phyloP scores from a whole-genome alignment of 2,797 vertebrate species.

The Sparus aurata region DNA sequence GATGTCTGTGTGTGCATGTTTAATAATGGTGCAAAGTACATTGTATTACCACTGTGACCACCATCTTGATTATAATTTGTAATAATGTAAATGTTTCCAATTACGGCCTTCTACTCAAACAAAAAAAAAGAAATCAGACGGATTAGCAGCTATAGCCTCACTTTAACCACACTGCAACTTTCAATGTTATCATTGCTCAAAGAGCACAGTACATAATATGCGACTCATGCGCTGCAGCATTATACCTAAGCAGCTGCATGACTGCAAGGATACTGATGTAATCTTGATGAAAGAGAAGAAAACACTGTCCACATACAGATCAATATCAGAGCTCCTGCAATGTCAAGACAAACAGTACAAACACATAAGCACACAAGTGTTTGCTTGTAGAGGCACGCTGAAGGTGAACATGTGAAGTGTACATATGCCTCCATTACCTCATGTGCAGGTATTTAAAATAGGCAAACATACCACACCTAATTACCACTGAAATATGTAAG shows the following conservation, averaged over 20 bases:
- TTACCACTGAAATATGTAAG: background rate
- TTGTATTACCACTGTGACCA: no score
- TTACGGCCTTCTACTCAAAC: background rate
- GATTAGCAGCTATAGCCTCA: background rate
- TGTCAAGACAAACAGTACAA: constrained; percentile 17
- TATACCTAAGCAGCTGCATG: constrained; percentile 22
- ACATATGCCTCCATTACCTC: background rate
- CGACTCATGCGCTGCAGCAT: constrained; percentile 2
- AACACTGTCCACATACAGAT: constrained; percentile 53
- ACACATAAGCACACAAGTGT: background rate
- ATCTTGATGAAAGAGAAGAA: constrained; percentile 71
- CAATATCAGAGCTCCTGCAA: constrained; percentile 35
- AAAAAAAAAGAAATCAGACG: background rate
- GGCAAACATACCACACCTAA: background rate
- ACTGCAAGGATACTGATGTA: constrained; percentile 64
- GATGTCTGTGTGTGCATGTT: no score
- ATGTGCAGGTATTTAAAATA: background rate
- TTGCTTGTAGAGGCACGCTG: background rate
- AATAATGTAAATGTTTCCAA: background rate
- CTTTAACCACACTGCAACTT: background rate
- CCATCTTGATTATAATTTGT: no score
- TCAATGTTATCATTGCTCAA: constrained; percentile 23
- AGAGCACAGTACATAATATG: background rate
- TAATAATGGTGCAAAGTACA: no score
- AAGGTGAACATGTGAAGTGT: background rate